Evolutionary conservation across 2,888 invertebrate genomes (phyloP), one percentile per base, ranked within the genome.

Genomic region (Coenonympha glycerion): DNA sequence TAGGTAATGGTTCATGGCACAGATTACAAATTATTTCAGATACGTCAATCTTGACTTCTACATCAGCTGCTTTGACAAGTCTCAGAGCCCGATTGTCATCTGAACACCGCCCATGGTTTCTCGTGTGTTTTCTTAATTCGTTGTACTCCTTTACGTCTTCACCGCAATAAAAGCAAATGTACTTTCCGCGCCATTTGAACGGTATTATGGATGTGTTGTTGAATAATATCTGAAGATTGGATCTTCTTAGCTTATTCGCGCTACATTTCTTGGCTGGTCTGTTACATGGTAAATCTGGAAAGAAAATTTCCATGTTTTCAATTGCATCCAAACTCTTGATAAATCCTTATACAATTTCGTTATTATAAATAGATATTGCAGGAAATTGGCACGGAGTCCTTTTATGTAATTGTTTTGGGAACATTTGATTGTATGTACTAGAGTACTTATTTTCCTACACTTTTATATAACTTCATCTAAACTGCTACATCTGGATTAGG

Each of bases 121-220:
- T 69, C 0, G 83, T 84, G 46, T 85, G 84, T 28, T 73, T 73
- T 63, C 65, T 75, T 28, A 85, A 74, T 26, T 76, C 74, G 5
- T 58, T 42, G 50, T 83, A 80, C 42, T 76, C 70, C 30, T 42
- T 49, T 2, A 39, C 11, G 24, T 42, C 49, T 46, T 72, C 66
- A 3, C 74, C 75, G 61, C 84, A 84, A 63, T 77, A 82, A 64
- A 79, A 83, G 57, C 84, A 84, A 8, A 74, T 59, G 53, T 75
- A 80, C 52, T 68, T 72, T 33, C 76, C 76, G 13, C 77, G 70
- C 83, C 82, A 83, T 69, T 79, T 82, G 65, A 84, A 84, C 24
- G 84, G 84, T 50, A 83, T 63, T 36, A 85, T 66, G 1, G 81
- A 66, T 0, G 84, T 82, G 60, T 75, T 69, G 73, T 84, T 79